Evolutionary conservation across 1,140 invertebrate genomes (phyloP).

Genomic region (Diprion similis): DNA sequence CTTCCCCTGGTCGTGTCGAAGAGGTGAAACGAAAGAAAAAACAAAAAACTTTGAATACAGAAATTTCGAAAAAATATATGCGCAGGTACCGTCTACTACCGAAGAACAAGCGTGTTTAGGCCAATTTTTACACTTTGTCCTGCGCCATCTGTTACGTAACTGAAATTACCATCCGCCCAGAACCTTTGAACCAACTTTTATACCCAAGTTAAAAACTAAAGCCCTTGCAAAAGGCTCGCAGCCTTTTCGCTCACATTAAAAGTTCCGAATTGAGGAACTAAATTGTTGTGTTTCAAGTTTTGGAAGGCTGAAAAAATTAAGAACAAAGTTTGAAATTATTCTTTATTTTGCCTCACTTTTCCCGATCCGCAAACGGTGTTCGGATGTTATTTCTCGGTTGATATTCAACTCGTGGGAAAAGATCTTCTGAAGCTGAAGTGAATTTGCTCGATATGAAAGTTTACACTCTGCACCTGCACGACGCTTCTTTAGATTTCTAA

Average conservation of each 20-base stretch:
- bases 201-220: background rate
- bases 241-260: too few species aligned
- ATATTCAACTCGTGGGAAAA: too few species aligned
- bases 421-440: too few species aligned
- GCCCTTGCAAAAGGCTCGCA: background rate
- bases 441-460: background rate
- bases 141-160: background rate
- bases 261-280: too few species aligned
- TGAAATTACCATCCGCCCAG: background rate
- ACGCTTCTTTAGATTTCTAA: background rate
- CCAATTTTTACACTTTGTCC: background rate
- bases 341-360: too few species aligned
- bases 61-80: background rate
- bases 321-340: too few species aligned
- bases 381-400: too few species aligned
- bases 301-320: too few species aligned
- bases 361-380: too few species aligned
- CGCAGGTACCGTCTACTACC: too few species aligned
- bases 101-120: background rate
- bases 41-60: background rate
- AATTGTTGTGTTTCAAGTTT: too few species aligned
- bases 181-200: background rate
- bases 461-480: background rate
- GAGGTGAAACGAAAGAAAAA: background rate
- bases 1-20: conserved; percentile 11